Evolutionary conservation across 2,888 invertebrate species (phyloP).

Genomic region (Trichopria drosophilae): DNA sequence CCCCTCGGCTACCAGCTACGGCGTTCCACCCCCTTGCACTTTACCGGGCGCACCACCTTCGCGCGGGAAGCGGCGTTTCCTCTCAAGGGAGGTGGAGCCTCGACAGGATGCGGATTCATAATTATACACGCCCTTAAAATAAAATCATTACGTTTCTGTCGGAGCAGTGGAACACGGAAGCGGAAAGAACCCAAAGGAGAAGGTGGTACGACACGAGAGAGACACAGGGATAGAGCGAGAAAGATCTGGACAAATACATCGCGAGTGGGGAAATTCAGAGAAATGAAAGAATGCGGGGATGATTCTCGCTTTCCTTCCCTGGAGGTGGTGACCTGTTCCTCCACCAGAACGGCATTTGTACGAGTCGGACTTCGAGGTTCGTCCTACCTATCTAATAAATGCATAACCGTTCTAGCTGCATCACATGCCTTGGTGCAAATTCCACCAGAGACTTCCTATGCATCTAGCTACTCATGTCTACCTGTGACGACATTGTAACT

Average conservation of each 20-base stretch:
- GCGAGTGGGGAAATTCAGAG: too few relatives aligned
- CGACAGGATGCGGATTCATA: constrained; percentile 58
- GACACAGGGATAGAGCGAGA: constrained; percentile 29
- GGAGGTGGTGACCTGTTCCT: too few relatives aligned
- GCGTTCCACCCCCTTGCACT: constrained; percentile 28
- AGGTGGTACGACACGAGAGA: constrained; percentile 25
- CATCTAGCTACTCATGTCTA: too few relatives aligned
- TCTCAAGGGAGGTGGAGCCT: constrained; percentile 53
- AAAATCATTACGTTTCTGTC: constrained; percentile 57
- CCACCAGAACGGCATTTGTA: too few relatives aligned
- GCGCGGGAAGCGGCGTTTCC: constrained; percentile 33
- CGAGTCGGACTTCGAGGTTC: too few relatives aligned
- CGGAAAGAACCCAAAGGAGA: constrained; percentile 32
- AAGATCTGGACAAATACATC: constrained; percentile 30
- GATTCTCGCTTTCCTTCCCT: too few relatives aligned
- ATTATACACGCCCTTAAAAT: constrained; percentile 60
- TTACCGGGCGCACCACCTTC: constrained; percentile 33
- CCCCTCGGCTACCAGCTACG: constrained; percentile 34
- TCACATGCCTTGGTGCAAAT: too few relatives aligned
- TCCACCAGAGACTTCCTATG: too few relatives aligned
- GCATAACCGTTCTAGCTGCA: too few relatives aligned
- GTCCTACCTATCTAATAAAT: too few relatives aligned
- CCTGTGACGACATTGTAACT: too few relatives aligned
- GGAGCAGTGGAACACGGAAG: constrained; percentile 38
- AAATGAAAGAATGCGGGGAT: too few relatives aligned